Conservation (phyloP, 2,797 vertebrate species). For the Acanthornis magna region DNA sequence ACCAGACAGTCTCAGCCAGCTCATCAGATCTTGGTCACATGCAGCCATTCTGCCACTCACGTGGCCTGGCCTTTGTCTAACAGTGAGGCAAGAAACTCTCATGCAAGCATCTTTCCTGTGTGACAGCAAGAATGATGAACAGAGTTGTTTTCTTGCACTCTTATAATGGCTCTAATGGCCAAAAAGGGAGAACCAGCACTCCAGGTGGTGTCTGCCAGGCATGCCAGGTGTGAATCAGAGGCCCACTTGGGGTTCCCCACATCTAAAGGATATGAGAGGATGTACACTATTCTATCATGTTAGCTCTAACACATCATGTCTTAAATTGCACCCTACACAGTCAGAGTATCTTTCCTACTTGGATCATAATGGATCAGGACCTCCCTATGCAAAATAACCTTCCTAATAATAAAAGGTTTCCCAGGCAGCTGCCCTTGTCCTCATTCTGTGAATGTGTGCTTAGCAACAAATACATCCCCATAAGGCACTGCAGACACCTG, state of each 20-base stretch:
- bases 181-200: background rate
- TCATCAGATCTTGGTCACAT: background rate
- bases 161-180: background rate
- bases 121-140: background rate
- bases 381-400: background rate
- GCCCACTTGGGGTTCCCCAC: background rate
- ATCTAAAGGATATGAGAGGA: background rate
- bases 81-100: background rate
- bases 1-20: background rate
- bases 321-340: background rate
- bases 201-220: background rate
- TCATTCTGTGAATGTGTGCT: background rate
- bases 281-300: fast-evolving
- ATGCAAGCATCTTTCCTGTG: background rate
- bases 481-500: background rate
- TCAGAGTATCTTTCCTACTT: background rate
- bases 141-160: background rate
- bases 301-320: background rate
- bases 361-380: background rate
- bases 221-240: background rate
- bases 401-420: background rate
- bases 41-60: background rate
- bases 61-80: background rate
- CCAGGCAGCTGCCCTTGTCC: background rate
- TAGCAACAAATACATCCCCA: background rate